Evolutionary conservation across 2,888 invertebrate genomes (phyloP).

Genomic region (Parochlus steinenii): DNA sequence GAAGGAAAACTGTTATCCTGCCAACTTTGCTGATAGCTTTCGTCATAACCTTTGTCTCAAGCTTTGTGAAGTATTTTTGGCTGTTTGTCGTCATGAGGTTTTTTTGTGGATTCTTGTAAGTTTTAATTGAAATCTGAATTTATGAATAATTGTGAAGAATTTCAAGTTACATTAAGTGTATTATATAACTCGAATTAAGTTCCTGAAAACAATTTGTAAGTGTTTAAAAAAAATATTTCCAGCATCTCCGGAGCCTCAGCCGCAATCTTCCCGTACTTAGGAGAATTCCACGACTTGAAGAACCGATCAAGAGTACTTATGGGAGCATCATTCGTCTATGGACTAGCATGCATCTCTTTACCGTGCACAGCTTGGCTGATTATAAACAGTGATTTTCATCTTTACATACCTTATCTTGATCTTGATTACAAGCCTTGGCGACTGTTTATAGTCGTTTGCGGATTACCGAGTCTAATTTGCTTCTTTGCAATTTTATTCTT

Average conservation of each 20-base stretch:
- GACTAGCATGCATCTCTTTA: constrained; percentile 23
- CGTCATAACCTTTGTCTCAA: constrained; percentile 31
- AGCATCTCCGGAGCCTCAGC: constrained; percentile 31
- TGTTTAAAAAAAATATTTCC: too few species aligned
- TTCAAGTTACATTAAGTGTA: too few species aligned
- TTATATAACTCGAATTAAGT: too few species aligned
- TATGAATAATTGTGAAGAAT: too few species aligned
- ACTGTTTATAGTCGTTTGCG: constrained; percentile 15
- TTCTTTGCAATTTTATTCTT: constrained; percentile 15
- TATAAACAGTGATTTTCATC: constrained; percentile 14
- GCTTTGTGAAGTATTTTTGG: constrained; percentile 32
- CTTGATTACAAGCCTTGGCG: constrained; percentile 16
- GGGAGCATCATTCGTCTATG: constrained; percentile 24
- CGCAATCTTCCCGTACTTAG: constrained; percentile 30
- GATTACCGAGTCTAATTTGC: constrained; percentile 15
- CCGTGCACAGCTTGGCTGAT: constrained; percentile 23
- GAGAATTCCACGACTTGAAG: constrained; percentile 27
- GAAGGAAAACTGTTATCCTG: constrained; percentile 32
- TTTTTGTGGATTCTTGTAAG: constrained; percentile 35
- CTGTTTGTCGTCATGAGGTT: constrained; percentile 33
- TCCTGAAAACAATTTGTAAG: too few species aligned
- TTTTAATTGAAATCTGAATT: constrained; percentile 1
- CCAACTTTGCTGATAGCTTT: constrained; percentile 32
- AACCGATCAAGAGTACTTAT: constrained; percentile 19
- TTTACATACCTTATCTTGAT: constrained; percentile 9